Percentiles rank a stretch among this genome's conserved stretches.
phyloP scores from a whole-genome alignment of 2,113 vertebrate species.

The Lasiurus borealis region DNA sequence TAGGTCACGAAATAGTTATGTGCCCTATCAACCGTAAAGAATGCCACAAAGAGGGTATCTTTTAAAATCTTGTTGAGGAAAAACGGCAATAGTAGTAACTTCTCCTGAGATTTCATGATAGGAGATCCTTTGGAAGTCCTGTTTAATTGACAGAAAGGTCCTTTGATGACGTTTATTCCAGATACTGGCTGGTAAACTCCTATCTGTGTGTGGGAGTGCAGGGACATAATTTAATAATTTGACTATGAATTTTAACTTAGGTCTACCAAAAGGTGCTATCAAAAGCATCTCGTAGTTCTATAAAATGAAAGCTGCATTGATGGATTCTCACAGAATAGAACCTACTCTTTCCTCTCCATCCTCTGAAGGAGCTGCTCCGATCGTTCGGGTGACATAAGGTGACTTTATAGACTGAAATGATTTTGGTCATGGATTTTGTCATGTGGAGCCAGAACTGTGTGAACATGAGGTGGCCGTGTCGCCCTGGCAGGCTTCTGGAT shows the following conservation, averaged over 20 bases:
- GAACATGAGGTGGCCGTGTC: slow-evolving; percentile 36
- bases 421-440: slow-evolving; percentile 76
- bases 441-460: slow-evolving; percentile 34
- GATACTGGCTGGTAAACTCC: background rate
- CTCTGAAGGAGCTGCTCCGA: background rate
- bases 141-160: background rate
- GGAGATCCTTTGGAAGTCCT: background rate
- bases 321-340: background rate
- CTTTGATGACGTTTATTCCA: background rate
- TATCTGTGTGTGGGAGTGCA: background rate
- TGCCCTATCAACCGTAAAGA: background rate
- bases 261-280: background rate
- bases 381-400: background rate
- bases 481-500: slow-evolving; percentile 56
- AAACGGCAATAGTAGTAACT: background rate
- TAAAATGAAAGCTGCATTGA: background rate
- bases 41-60: background rate
- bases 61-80: slow-evolving; percentile 38
- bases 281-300: background rate
- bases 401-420: slow-evolving; percentile 23
- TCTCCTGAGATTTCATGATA: background rate
- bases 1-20: background rate
- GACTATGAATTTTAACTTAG: slow-evolving; percentile 38
- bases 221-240: background rate
- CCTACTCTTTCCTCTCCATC: background rate